Evolutionary conservation across 1,140 invertebrate species (phyloP).

Genomic region (Halyomorpha halys): DNA sequence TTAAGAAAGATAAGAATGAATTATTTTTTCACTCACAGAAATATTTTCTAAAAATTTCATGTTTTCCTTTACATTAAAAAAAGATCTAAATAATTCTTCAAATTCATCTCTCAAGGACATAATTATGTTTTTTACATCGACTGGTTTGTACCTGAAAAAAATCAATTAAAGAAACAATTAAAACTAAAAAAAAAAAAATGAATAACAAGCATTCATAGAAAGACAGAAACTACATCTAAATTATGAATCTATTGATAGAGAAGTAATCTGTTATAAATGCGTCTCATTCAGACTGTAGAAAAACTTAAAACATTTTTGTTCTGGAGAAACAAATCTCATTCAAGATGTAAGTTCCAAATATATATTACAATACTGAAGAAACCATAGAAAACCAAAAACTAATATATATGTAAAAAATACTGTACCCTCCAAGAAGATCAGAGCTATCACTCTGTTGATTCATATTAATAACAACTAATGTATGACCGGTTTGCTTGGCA

Average conservation of each 20-base stretch:
- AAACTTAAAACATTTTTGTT: too few species aligned
- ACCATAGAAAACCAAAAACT: too few species aligned
- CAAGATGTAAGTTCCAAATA: too few species aligned
- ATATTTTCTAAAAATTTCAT: conserved; percentile 66
- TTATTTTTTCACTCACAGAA: conserved; percentile 33
- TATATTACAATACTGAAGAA: too few species aligned
- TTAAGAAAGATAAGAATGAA: too few species aligned
- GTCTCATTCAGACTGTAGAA: too few species aligned
- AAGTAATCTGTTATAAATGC: too few species aligned
- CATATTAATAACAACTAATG: conserved; percentile 94
- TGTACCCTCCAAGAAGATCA: conserved; percentile 83
- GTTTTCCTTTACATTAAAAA: conserved; percentile 74
- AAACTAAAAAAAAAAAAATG: neutral
- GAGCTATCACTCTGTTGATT: conserved; percentile 96
- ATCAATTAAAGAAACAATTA: conserved; percentile 7
- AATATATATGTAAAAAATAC: neutral
- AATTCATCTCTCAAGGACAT: conserved; percentile 75
- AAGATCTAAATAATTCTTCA: conserved; percentile 65
- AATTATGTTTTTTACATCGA: conserved; percentile 78
- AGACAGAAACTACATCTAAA: too few species aligned
- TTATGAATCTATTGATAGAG: too few species aligned
- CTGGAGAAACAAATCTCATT: too few species aligned
- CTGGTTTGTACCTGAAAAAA: conserved; percentile 71
- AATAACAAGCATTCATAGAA: neutral
- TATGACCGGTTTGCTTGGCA: conserved; percentile 69